Evolutionary conservation across 1,140 invertebrate species (phyloP), one percentile per base, ranked within the genome.

Genomic region (Sycophaga agraensis): DNA sequence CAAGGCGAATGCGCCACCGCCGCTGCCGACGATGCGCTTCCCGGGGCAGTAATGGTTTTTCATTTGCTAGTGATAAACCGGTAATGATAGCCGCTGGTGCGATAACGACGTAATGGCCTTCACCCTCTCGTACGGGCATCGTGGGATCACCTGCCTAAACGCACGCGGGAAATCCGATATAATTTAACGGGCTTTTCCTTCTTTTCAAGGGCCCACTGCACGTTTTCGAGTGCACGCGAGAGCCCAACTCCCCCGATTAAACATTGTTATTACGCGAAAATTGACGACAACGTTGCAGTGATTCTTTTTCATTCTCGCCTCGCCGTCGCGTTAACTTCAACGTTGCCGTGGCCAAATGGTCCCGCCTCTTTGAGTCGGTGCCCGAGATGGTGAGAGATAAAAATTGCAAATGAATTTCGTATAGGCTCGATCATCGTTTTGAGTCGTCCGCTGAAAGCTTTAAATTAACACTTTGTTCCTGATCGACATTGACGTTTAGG

Each of bases 1-100:
- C n/a, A n/a, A n/a, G n/a, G n/a, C n/a, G n/a, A n/a, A n/a, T n/a
- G n/a, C n/a, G n/a, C n/a, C n/a, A n/a, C n/a, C n/a, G n/a, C n/a
- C n/a, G n/a, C n/a, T n/a, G n/a, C n/a, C n/a, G n/a, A n/a, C n/a
- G n/a, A n/a, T n/a, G n/a, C n/a, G n/a, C n/a, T n/a, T n/a, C n/a
- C n/a, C n/a, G n/a, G n/a, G n/a, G 16, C 42, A 11, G 14, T 58
- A 58, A 58, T 58, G 34, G 21, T 49, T 58, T 58, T 48, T 49
- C 34, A 49, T 58, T 48, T 19, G 34, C 55, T 37, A 24, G 22
- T 19, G 45, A 58, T 50, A 59, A 59, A 50, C 35, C 56, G 56
- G 46, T 59, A 59, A 50, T 50, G 37, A 50, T 59, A 49, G 24
- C 24, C n/a, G 24, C 28, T 19, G 45, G 45, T 22, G 26, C 37